A percentile compares a stretch with the other conserved stretches of the same genome.
Evolutionary conservation across 2,797 vertebrate species (phyloP).

Genomic region (Somateria mollissima): DNA sequence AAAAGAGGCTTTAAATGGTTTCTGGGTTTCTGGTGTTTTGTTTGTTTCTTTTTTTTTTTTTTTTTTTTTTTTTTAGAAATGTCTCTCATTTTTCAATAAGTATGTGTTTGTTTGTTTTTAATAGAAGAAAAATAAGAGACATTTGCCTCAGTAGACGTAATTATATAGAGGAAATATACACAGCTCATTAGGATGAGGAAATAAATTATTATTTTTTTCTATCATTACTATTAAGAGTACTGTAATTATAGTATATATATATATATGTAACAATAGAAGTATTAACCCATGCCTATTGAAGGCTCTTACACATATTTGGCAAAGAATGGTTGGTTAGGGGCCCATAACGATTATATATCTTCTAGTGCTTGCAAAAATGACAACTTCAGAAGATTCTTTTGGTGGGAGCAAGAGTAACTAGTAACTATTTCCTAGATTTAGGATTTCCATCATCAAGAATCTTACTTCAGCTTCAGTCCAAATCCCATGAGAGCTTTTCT

Average conservation of each 20-base stretch:
- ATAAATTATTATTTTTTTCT: neutral
- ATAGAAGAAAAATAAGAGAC: neutral
- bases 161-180: neutral
- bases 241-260: neutral
- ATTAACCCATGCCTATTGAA: neutral
- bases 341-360: neutral
- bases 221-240: neutral
- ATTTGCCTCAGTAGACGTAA: neutral
- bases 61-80: conserved; percentile 1
- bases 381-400: neutral
- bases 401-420: neutral
- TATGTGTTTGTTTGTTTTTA: neutral
- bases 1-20: neutral
- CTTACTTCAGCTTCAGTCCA: neutral
- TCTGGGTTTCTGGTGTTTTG: neutral
- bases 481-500: neutral
- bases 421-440: neutral
- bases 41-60: neutral
- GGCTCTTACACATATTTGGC: neutral
- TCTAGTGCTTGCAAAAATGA: neutral
- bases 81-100: neutral
- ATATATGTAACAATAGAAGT: neutral
- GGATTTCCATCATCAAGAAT: neutral
- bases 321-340: neutral
- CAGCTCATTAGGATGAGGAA: neutral